Evolutionary conservation across 2,113 vertebrate genomes (phyloP).

Genomic region (Archilochus colubris): DNA sequence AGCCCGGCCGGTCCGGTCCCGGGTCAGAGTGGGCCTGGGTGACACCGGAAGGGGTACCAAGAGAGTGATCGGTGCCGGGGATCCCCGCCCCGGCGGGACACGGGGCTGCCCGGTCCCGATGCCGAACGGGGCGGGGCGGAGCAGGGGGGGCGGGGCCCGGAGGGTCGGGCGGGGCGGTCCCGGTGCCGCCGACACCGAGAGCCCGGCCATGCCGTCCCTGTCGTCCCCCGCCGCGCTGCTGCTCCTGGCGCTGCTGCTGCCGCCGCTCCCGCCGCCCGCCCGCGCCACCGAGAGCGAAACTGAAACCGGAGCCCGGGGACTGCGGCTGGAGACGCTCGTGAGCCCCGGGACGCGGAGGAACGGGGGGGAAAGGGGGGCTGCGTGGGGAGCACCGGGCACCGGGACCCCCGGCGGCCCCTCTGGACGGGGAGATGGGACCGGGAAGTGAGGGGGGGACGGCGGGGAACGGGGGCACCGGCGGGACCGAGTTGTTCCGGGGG

Average conservation of each 20-base stretch:
- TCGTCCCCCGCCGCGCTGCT: background rate
- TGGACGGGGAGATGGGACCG: too few species aligned
- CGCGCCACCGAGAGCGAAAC: constrained; percentile 33
- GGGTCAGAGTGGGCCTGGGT: background rate
- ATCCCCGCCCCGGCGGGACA: too few species aligned
- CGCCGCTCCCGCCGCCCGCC: constrained; percentile 33
- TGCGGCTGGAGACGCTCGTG: constrained; percentile 77
- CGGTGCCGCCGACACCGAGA: background rate
- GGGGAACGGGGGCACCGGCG: background rate
- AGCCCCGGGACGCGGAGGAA: background rate
- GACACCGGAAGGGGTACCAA: background rate
- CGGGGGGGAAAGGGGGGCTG: background rate
- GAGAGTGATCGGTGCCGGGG: background rate
- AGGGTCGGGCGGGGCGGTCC: background rate
- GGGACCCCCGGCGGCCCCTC: too few species aligned
- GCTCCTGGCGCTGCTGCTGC: constrained; percentile 24
- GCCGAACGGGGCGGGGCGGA: background rate
- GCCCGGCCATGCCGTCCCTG: background rate
- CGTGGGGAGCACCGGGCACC: too few species aligned
- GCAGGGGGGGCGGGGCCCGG: background rate
- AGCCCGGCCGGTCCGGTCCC: background rate
- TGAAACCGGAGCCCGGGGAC: constrained; percentile 61
- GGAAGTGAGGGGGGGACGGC: too few species aligned
- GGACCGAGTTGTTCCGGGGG: background rate
- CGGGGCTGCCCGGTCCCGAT: background rate